These are phyloP conservation scores for Cepaea nemoralis DNA, from an alignment of 1,140 invertebrate genomes.

Conservation along the genomic window DNA sequence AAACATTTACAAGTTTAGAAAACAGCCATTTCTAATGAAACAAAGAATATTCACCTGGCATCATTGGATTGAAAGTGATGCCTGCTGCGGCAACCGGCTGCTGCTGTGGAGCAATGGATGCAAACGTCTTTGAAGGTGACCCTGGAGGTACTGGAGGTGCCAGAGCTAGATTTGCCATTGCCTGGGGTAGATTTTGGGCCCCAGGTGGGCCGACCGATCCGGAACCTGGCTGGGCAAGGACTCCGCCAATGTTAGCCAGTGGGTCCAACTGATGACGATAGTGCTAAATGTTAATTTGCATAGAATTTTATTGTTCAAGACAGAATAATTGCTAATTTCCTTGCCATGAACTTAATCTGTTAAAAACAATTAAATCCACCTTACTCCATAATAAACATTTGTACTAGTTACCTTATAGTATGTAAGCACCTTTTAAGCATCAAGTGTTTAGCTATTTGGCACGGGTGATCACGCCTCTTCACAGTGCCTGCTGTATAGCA, in stretches of 20 bases:
- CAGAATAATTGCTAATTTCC: neutral
- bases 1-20: too few relatives aligned
- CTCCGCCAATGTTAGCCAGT: conserved; percentile 30
- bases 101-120: conserved; percentile 35
- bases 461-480: too few relatives aligned
- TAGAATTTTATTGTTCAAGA: neutral
- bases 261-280: conserved; percentile 26
- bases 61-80: conserved; percentile 36
- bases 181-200: conserved; percentile 31
- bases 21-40: too few relatives aligned
- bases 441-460: too few relatives aligned
- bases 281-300: neutral
- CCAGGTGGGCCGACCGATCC: conserved; percentile 34
- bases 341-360: too few relatives aligned
- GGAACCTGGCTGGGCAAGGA: conserved; percentile 32
- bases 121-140: conserved; percentile 35
- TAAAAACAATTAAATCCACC: too few relatives aligned
- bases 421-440: too few relatives aligned
- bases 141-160: conserved; percentile 31
- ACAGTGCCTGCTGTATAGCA: too few relatives aligned
- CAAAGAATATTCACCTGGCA: neutral
- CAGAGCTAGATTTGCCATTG: conserved; percentile 27
- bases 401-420: too few relatives aligned
- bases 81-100: conserved; percentile 29
- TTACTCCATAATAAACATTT: too few relatives aligned